Evolutionary conservation across 2,113 vertebrate species (phyloP).

Genomic region (Furnarius figulus): DNA sequence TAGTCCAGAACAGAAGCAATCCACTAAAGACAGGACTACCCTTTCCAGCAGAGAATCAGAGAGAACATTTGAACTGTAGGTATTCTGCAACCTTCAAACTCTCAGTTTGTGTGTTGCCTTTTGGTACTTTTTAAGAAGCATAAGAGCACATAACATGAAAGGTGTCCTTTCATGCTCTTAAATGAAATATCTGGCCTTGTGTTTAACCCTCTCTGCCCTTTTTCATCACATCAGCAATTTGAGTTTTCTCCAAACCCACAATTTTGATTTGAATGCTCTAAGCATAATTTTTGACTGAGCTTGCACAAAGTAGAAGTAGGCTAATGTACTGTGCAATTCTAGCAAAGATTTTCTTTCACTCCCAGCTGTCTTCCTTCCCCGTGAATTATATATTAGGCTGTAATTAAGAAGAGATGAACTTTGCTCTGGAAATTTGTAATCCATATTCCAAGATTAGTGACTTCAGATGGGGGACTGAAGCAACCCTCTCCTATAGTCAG

Average conservation of each 20-base stretch:
- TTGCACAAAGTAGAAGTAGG: neutral
- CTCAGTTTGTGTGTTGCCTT: neutral
- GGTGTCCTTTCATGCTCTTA: neutral
- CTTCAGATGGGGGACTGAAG: neutral
- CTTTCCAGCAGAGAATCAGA: no score
- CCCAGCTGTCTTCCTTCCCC: neutral
- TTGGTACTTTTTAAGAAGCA: neutral
- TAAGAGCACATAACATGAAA: neutral
- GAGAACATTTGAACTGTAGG: neutral
- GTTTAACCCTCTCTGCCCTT: neutral
- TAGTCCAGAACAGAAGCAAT: neutral
- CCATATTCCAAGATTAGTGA: neutral
- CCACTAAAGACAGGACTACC: neutral
- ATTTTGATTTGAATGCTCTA: neutral
- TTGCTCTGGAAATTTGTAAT: neutral
- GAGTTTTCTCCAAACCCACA: neutral
- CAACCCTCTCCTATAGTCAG: neutral
- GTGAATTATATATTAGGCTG: neutral
- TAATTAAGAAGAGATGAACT: neutral
- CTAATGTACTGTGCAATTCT: neutral
- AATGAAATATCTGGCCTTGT: neutral
- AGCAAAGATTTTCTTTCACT: neutral
- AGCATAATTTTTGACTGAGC: neutral
- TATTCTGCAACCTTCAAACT: neutral
- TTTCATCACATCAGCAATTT: neutral